Base-by-base conservation (phyloP, 2,888 invertebrate genomes). In the Glaucopsyche alexis region DNA sequence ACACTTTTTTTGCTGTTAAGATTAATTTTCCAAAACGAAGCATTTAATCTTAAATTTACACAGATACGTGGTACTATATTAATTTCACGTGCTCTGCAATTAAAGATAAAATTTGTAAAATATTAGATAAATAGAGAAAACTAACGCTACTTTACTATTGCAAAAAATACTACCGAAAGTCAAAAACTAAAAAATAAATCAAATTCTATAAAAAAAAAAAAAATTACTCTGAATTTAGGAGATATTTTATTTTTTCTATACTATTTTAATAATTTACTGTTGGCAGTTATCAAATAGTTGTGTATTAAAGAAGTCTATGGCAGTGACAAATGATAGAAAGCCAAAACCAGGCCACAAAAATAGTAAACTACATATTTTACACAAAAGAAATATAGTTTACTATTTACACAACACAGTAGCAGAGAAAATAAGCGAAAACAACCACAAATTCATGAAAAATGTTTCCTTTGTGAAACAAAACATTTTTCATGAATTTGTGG, bases 391-490 rank as follows among this genome's bases (percentile, higher is more conserved):
- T 67, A 16, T 29, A 29, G 3, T 19, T 49, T 69, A 69, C 38
- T 49, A 67, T 67, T 14, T 29, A 66, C 42, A 52, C 50, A 72
- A 66, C 49, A 72, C 42, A 72, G 8, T 42, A 65, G 66, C 65
- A 72, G 66, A 65, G 42, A 50, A 55, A 50, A 72, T 14, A 72
- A 72, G 72, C 66, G 19, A 38, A 29, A 69, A 69, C 45, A 45
- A 45, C 11, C 47, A 47, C 45, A 45, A 47, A 19, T 8, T 69
- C 13, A 47, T 67, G 16, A 11, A 67, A 67, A 69, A 69, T 13
- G 3, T 29, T 69, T 66, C 69, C n/a, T 65, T 40, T 38, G 11
- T 40, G 7, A 29, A 52, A 19, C 5, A 19, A 60, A 29, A 9
- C 11, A 60, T 29, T 60, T 60, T 19, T 19, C 29, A 2, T 29